These are phyloP conservation scores for Sminthurinus signatus DNA, from an alignment of 1,140 invertebrate species.

Conservation along the genomic window DNA sequence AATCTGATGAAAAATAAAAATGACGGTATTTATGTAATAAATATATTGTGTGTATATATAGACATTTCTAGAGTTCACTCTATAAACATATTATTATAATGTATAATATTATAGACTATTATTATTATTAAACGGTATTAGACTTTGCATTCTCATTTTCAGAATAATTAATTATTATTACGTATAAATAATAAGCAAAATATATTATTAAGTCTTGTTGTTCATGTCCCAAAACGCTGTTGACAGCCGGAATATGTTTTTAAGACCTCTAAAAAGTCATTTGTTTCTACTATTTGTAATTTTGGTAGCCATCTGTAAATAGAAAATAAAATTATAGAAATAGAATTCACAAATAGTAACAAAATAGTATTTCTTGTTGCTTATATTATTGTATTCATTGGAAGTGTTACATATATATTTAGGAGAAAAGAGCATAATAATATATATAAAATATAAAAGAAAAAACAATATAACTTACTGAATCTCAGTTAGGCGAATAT, in stretches of 20 bases:
- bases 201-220: too few relatives aligned
- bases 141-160: too few relatives aligned
- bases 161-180: too few relatives aligned
- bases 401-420: background rate
- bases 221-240: constrained; percentile 38
- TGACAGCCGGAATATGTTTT: constrained; percentile 31
- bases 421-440: background rate
- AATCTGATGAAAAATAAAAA: too few relatives aligned
- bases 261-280: constrained; percentile 23
- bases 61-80: too few relatives aligned
- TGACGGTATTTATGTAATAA: too few relatives aligned
- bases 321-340: background rate
- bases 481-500: constrained; percentile 38
- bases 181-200: too few relatives aligned
- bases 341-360: too few relatives aligned
- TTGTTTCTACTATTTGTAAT: constrained; percentile 12
- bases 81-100: too few relatives aligned
- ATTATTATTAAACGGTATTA: too few relatives aligned
- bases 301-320: constrained; percentile 34
- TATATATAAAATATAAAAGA: background rate
- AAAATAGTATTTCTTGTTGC: constrained; percentile 9
- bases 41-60: too few relatives aligned
- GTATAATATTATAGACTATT: too few relatives aligned
- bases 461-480: constrained; percentile 23
- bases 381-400: background rate